phyloP scores from a whole-genome alignment of 2,113 vertebrate genomes.

The Pipra filicauda region DNA sequence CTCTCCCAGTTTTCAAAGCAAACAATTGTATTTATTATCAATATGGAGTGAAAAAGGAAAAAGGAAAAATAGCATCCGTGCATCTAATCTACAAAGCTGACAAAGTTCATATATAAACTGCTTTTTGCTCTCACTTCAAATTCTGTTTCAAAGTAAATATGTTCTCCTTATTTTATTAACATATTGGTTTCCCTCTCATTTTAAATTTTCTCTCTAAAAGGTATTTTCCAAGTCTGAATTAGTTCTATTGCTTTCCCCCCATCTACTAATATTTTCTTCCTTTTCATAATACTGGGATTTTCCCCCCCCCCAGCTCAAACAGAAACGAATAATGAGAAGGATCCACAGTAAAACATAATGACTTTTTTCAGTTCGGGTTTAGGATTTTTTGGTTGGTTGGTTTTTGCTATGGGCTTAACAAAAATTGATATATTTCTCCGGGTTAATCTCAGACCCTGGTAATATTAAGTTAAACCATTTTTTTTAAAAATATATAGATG shows the following conservation, averaged over 20 bases:
- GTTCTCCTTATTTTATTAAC: background rate
- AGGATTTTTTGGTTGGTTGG: background rate
- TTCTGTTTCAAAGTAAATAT: background rate
- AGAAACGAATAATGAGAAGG: background rate
- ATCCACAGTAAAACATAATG: background rate
- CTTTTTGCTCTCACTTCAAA: background rate
- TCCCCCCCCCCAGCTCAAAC: background rate
- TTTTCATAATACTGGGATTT: background rate
- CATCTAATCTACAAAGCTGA: background rate
- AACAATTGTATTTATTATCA: background rate
- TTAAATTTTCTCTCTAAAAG: background rate
- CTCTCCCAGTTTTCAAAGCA: background rate
- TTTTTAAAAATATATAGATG: background rate
- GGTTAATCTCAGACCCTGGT: background rate
- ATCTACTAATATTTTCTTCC: background rate
- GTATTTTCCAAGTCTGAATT: background rate
- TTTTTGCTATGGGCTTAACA: accelerated
- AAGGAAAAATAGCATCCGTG: background rate
- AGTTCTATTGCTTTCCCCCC: too few relatives aligned
- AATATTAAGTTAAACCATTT: background rate
- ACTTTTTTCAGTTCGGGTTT: background rate
- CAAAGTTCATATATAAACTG: background rate
- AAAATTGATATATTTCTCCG: background rate
- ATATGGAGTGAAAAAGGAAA: background rate
- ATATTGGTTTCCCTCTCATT: background rate